phyloP scores from a whole-genome alignment of 1,140 invertebrate genomes.

The Philotrypesis tridentata region DNA sequence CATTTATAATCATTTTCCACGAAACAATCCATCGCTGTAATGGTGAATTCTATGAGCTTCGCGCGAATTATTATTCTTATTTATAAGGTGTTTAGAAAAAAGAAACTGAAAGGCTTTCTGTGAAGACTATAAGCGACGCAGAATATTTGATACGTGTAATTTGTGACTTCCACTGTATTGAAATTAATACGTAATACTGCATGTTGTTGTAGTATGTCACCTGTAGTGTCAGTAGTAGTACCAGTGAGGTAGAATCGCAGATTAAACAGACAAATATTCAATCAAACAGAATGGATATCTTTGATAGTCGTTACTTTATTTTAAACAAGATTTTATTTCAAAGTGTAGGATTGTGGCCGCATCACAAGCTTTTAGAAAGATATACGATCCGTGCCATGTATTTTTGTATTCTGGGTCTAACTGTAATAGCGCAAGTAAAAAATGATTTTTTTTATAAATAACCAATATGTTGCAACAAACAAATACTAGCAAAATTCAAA shows the following conservation, averaged over 20 bases:
- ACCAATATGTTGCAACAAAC: too few relatives aligned
- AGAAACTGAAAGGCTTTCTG: neutral
- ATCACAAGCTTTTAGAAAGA: neutral
- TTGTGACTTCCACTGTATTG: neutral
- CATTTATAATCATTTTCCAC: too few relatives aligned
- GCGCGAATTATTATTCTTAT: too few relatives aligned
- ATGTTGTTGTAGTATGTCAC: neutral
- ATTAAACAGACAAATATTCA: neutral
- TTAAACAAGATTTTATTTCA: slow-evolving; percentile 11
- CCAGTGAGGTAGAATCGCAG: neutral
- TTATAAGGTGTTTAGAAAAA: neutral
- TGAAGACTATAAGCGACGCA: neutral
- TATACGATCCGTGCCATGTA: neutral
- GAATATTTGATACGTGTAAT: neutral
- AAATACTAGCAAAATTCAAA: too few relatives aligned
- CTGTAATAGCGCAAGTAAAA: neutral
- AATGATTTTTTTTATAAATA: too few relatives aligned
- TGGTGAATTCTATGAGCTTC: too few relatives aligned
- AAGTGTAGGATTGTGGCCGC: slow-evolving; percentile 4
- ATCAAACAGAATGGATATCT: neutral
- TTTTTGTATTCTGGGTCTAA: too few relatives aligned
- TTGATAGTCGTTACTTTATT: slow-evolving; percentile 9
- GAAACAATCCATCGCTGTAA: too few relatives aligned
- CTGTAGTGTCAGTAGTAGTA: too few relatives aligned
- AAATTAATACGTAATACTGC: neutral